A percentile compares a stretch with the other conserved stretches of the same genome.
Conservation (phyloP, 2,113 vertebrate genomes). For the Lanius ludovicianus region DNA sequence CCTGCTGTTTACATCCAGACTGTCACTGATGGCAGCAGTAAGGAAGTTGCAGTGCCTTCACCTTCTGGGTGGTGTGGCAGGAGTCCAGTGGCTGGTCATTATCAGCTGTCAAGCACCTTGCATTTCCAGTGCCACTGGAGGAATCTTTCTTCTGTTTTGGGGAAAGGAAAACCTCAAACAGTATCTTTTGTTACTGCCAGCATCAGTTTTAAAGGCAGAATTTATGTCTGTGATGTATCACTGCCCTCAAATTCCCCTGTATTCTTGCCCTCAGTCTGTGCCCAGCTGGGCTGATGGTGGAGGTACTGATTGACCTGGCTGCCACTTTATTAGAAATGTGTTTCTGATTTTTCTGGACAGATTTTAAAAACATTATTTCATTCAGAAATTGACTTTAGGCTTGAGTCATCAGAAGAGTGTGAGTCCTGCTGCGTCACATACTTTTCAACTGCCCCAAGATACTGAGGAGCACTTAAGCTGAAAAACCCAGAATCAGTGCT, state of each 20-base stretch:
- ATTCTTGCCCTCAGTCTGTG: not conserved
- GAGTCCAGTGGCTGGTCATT: not conserved
- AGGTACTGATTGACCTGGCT: not conserved
- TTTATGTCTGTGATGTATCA: not conserved
- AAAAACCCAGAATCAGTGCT: not conserved
- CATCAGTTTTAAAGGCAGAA: not conserved
- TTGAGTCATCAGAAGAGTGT: not conserved
- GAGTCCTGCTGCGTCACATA: accelerated
- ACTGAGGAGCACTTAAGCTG: not conserved
- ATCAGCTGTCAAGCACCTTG: not conserved
- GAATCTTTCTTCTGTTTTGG: not conserved
- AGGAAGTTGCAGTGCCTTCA: not conserved
- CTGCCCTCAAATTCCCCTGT: accelerated
- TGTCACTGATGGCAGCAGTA: not conserved
- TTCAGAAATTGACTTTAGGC: not conserved
- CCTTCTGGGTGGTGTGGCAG: not conserved
- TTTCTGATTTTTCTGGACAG: not conserved
- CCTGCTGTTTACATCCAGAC: not conserved
- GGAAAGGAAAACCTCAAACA: not conserved
- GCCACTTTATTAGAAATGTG: not conserved
- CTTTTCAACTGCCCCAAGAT: not conserved
- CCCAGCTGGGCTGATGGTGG: not conserved
- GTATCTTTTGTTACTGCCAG: not conserved
- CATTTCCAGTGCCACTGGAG: not conserved
- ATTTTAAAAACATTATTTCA: not conserved